Conservation (phyloP, 2,113 vertebrate genomes). For the Nematolebias whitei region DNA sequence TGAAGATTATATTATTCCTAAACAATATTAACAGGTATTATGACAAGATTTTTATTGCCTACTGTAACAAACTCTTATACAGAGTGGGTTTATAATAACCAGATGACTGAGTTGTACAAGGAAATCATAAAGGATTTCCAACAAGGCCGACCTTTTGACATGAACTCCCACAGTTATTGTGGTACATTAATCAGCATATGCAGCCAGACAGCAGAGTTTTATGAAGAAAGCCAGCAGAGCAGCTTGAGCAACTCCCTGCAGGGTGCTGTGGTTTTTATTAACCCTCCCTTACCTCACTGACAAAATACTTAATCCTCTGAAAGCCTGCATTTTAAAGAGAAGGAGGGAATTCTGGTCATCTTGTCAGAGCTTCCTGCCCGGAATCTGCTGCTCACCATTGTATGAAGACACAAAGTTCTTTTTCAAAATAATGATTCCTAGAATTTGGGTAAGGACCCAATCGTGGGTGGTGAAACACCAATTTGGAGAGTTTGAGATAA, state of each 20-base stretch:
- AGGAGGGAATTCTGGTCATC: constrained; percentile 38
- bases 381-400: constrained; percentile 11
- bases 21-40: background rate
- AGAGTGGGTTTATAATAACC: constrained; percentile 1
- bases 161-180: constrained; percentile 13
- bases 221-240: constrained; percentile 32
- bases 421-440: background rate
- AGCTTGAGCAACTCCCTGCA: constrained; percentile 28
- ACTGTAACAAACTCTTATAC: no score
- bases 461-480: background rate
- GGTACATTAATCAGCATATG: constrained; percentile 18
- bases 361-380: constrained; percentile 42
- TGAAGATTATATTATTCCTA: background rate
- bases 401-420: background rate
- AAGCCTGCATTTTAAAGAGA: constrained; percentile 49
- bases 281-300: constrained; percentile 26
- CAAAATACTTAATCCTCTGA: constrained; percentile 48
- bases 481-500: no score
- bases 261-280: constrained; percentile 50
- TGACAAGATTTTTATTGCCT: constrained; percentile 35
- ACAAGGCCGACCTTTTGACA: constrained; percentile 26
- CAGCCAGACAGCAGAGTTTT: constrained; percentile 30
- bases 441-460: background rate
- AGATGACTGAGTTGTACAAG: constrained; percentile 11
- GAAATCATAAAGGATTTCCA: constrained; percentile 18